Evolutionary conservation across 2,888 invertebrate genomes (phyloP).

Genomic region (Blastobasis adustella): DNA sequence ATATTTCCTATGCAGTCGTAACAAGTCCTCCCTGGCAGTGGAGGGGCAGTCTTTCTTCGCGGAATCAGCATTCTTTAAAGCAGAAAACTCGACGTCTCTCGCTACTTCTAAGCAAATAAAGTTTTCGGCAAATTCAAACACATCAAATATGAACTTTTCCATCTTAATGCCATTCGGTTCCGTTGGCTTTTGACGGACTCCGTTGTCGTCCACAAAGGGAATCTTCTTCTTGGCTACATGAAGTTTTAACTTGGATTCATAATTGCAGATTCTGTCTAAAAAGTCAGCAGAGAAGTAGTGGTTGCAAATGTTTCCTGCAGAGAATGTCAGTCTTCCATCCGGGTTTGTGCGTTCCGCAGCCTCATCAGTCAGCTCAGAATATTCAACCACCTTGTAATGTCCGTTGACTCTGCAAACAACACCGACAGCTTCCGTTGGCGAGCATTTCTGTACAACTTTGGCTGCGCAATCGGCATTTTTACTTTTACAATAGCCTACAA

Average conservation of each 20-base stretch:
- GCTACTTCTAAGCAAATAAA: conserved; percentile 95
- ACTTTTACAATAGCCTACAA: conserved; percentile 93
- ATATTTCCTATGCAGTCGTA: conserved; percentile 85
- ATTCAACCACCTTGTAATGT: conserved; percentile 95
- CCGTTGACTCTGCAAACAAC: conserved; percentile 96
- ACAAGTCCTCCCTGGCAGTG: conserved; percentile 87
- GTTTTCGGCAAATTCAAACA: conserved; percentile 93
- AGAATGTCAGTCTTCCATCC: conserved; percentile 90
- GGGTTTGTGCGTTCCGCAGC: conserved; percentile 86
- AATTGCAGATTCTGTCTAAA: conserved; percentile 82
- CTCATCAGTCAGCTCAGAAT: conserved; percentile 94
- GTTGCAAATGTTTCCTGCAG: conserved; percentile 98
- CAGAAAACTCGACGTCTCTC: conserved; percentile 95
- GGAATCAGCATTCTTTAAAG: conserved; percentile 94
- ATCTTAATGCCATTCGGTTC: conserved; percentile 97
- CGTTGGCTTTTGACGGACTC: conserved; percentile 82
- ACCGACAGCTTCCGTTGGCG: conserved; percentile 95
- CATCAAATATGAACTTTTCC: conserved; percentile 99
- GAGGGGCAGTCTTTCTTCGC: conserved; percentile 93
- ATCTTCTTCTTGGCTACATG: conserved; percentile 99
- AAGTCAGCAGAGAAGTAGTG: conserved; percentile 96
- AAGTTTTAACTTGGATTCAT: conserved; percentile 85
- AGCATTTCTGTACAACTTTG: conserved; percentile 95
- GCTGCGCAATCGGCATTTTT: conserved; percentile 96
- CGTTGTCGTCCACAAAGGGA: conserved; percentile 83